A percentile compares a stretch with the other conserved stretches of the same genome.
Conservation (phyloP, 1,140 invertebrate genomes). For the Ceratina australensis region DNA sequence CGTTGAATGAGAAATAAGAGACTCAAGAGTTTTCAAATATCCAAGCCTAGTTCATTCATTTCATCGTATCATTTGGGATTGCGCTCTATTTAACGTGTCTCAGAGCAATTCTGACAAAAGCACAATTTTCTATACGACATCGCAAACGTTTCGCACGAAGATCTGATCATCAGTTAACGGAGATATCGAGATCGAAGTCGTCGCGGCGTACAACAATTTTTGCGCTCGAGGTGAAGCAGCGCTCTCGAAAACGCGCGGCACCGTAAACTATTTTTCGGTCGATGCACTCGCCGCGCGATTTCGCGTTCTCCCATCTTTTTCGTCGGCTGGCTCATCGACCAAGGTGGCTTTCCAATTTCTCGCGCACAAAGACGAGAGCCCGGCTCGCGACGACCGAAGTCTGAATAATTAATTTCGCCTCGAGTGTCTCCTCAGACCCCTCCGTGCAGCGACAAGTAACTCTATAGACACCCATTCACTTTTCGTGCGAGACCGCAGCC, state of each 20-base stretch:
- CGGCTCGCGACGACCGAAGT: slow-evolving; percentile 39
- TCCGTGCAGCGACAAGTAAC: slow-evolving; percentile 35
- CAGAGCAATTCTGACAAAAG: too few relatives aligned
- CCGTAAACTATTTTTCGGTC: slow-evolving; percentile 42
- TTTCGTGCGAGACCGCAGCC: slow-evolving; percentile 28
- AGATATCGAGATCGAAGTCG: too few relatives aligned
- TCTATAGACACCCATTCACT: slow-evolving; percentile 37
- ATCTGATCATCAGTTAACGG: too few relatives aligned
- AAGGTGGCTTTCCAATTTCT: slow-evolving; percentile 51
- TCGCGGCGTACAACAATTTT: neutral
- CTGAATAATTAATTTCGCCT: slow-evolving; percentile 60
- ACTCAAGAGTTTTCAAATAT: neutral
- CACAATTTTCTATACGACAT: too few relatives aligned
- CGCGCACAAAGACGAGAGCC: slow-evolving; percentile 47
- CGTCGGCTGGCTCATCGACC: slow-evolving; percentile 23
- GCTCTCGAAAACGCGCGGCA: slow-evolving; percentile 18
- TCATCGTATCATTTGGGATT: neutral
- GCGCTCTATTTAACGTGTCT: too few relatives aligned
- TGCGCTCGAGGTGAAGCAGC: neutral
- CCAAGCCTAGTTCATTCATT: too few relatives aligned
- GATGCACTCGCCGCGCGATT: slow-evolving; percentile 33
- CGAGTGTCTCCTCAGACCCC: slow-evolving; percentile 58
- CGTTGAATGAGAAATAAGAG: neutral
- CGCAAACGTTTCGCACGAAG: too few relatives aligned
- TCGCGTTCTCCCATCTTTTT: slow-evolving; percentile 2